Conservation (phyloP, 2,113 vertebrate species). For the Pseudopipra pipra region DNA sequence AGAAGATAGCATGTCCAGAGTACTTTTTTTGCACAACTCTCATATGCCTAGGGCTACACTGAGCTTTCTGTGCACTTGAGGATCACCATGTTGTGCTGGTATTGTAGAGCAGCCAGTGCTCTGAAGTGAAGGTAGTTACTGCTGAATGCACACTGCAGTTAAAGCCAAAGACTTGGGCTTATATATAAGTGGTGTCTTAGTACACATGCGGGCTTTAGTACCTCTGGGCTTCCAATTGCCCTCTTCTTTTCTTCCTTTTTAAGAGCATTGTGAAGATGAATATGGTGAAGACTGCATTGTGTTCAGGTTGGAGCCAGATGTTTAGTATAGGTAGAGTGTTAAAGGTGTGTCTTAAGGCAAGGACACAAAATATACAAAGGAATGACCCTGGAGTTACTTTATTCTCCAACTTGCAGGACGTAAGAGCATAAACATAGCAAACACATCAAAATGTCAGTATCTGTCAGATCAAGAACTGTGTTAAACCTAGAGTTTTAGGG, state of each 20-base stretch:
- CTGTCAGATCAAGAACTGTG: not conserved
- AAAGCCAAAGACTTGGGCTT: not conserved
- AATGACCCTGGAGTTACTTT: not conserved
- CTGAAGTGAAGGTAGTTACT: not conserved
- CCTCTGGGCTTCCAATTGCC: not conserved
- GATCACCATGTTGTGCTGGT: not conserved
- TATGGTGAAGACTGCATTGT: accelerated
- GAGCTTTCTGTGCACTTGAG: not conserved
- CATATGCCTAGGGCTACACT: not conserved
- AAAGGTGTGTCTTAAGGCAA: not conserved
- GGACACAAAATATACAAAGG: not conserved
- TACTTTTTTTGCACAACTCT: not conserved
- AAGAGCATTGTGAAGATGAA: not conserved
- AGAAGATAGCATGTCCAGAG: not conserved
- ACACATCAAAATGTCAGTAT: not conserved
- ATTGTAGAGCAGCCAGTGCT: not conserved
- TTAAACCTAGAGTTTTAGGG: not conserved
- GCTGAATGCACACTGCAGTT: not conserved
- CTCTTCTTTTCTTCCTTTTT: not conserved
- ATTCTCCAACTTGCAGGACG: not conserved
- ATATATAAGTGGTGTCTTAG: not conserved
- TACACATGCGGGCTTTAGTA: accelerated
- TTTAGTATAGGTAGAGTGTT: not conserved
- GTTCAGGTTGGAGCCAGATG: not conserved
- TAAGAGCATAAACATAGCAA: not conserved